Base-by-base conservation (phyloP, 64 coral and sea anemone species). In the Catalaphyllia jardinei region DNA sequence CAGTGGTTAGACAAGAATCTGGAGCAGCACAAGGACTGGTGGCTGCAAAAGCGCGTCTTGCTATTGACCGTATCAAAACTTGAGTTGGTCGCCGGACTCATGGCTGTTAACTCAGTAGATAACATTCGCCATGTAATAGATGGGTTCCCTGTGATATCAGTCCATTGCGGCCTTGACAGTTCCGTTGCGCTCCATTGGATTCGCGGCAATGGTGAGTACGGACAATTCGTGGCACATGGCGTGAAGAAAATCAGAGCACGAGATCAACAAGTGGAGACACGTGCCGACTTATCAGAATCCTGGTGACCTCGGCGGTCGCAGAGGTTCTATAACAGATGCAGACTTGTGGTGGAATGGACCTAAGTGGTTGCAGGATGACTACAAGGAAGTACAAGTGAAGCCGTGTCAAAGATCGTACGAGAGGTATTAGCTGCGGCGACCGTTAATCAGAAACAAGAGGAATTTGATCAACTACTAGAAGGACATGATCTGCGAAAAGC, bases 111-210 rank as follows among this genome's bases (percentile, higher is more conserved):
- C 33, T 35, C 33, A 35, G 33, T 35, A 35, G 33, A 35, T 35
- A 35, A 35, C 33, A 35, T 35, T 1, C 33, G 3, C 33, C 33
- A 35, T 35, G 33, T 35, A 35, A 1, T 35, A 35, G 33, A 35
- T 35, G 33, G 33, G 33, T 92, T 87, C 30, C 90, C 82, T 52
- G 54, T 92, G 5, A 35, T 60, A 25, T 49, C 77, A 18, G 62
- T 63, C 1, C 59, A 86, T 13, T 87, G 90, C 46, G 87, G 90
- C 82, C 74, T 87, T 20, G 82, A 92, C 62, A 92, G 80, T 17
- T 73, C 54, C 16, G 90, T 92, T 0, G 90, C 90, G 33, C 60
- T 92, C 2, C 81, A 92, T 31, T 92, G 90, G 90, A 86, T 92
- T 65, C 73, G 67, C 3, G 61, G 71, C 18, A 77, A 72, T n/a